Base-by-base conservation (phyloP, 2,113 vertebrate genomes). In the Oophaga pumilio region DNA sequence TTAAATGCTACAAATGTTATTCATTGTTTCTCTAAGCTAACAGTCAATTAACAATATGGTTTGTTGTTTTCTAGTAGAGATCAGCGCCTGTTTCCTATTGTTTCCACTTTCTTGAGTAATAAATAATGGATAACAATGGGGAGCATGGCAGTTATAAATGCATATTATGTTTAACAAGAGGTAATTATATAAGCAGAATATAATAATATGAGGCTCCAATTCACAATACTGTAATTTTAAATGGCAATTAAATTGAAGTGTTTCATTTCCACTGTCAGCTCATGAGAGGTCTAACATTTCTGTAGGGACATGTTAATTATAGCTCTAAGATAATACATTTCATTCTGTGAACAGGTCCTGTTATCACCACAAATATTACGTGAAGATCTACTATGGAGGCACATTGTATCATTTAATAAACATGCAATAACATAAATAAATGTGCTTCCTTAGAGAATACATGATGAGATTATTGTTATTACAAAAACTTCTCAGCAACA, bases 221-320 rank as follows among this genome's bases (percentile, higher is more conserved):
- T 93, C 89, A 90, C 76, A 91, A 90, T 93, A 86, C 91, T 93
- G 82, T 92, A 93, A 95, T 94, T 94, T 93, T 91, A 92, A 89
- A 90, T 92, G 89, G 90, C 93, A 94, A 95, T 95, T 95, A 94
- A 94, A 92, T 88, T 94, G 90, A 93, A 95, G 94, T 93, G 92
- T 93, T 95, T 94, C 92, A 92, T 95, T 95, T 95, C 93, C 91
- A 91, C 90, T 94, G 92, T 93, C 91, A 95, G 91, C 90, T 94
- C 92, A 93, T 93, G 93, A 94, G 91, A 93, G 91, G 93, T 89
- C 94, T 90, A 82, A 92, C 91, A 95, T 93, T 93, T 93, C 81
- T 84, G 66, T 88, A 68, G 81, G 87, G 81, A 88, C 60, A 77
- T 66, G 24, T 88, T 64, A 88, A 88, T 83, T 82, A 87, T 79